Conservation (phyloP, 2,888 invertebrate species). For the Eupithecia abbreviata region DNA sequence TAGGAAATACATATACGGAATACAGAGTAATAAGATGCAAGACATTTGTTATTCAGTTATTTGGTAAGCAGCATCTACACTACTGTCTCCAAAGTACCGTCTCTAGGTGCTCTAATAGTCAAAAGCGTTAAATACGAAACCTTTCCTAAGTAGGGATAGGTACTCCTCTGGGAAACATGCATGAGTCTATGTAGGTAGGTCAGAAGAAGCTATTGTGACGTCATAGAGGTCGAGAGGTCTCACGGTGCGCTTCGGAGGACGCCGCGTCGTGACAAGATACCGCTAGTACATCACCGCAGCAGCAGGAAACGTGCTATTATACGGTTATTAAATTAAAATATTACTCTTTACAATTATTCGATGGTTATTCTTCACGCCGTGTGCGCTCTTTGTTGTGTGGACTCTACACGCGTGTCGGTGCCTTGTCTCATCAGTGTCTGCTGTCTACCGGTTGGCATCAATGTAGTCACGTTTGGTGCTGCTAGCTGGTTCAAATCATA, state of each 20-base stretch:
- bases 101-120: background rate
- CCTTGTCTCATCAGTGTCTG: conserved; percentile 41
- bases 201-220: conserved; percentile 56
- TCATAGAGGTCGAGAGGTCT: conserved; percentile 65
- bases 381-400: conserved; percentile 35
- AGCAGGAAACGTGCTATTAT: conserved; percentile 64
- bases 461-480: conserved; percentile 2
- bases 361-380: conserved; percentile 54
- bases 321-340: conserved; percentile 45
- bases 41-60: background rate
- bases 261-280: conserved; percentile 66
- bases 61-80: background rate
- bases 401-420: conserved; percentile 29
- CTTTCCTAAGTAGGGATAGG: background rate
- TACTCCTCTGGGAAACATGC: background rate
- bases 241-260: conserved; percentile 64
- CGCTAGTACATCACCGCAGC: conserved; percentile 53
- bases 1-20: too few species aligned
- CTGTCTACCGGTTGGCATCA: conserved; percentile 22
- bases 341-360: conserved; percentile 44
- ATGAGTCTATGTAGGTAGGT: background rate
- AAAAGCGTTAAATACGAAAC: background rate
- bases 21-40: background rate
- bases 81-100: background rate
- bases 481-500: background rate